These are phyloP conservation scores for Diorhabda carinulata DNA, from an alignment of 1,140 invertebrate species.

Conservation along the genomic window DNA sequence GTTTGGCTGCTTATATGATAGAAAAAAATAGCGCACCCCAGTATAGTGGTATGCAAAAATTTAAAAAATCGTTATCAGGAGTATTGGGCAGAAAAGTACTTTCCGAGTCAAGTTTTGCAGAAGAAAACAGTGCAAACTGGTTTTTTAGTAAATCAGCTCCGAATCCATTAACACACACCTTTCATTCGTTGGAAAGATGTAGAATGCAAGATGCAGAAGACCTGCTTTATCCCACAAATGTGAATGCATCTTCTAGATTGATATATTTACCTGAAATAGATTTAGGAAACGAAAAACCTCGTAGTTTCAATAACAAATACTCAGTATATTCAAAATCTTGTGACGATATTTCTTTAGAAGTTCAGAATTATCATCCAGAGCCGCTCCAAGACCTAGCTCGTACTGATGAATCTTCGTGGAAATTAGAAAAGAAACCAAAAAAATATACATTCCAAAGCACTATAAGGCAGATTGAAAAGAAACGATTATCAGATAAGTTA, in stretches of 20 bases:
- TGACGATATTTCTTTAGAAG: conserved; percentile 45
- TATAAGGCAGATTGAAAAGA: conserved; percentile 70
- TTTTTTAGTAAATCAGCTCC: conserved; percentile 73
- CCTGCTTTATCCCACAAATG: conserved; percentile 19
- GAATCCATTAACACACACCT: conserved; percentile 67
- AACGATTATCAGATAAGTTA: conserved; percentile 67
- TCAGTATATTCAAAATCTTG: conserved; percentile 46
- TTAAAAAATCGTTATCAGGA: conserved; percentile 65
- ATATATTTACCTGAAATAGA: conserved; percentile 75
- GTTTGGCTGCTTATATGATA: conserved; percentile 44
- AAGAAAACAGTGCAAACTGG: conserved; percentile 61
- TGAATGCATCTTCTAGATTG: conserved; percentile 59
- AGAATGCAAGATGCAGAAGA: conserved; percentile 26
- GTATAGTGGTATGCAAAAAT: conserved; percentile 64
- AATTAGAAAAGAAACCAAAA: conserved; percentile 49
- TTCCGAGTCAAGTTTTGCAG: conserved; percentile 41
- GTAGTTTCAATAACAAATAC: conserved; percentile 13
- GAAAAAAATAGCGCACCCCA: conserved; percentile 45
- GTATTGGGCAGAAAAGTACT: conserved; percentile 52
- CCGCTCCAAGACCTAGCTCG: conserved; percentile 38
- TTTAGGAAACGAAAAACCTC: neutral
- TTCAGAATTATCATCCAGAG: conserved; percentile 16
- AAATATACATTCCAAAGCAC: conserved; percentile 81
- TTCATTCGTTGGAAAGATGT: conserved; percentile 39
- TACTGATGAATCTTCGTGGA: conserved; percentile 23